Conservation (phyloP, 2,888 invertebrate species). For the Nephrocerus scutellatus region DNA sequence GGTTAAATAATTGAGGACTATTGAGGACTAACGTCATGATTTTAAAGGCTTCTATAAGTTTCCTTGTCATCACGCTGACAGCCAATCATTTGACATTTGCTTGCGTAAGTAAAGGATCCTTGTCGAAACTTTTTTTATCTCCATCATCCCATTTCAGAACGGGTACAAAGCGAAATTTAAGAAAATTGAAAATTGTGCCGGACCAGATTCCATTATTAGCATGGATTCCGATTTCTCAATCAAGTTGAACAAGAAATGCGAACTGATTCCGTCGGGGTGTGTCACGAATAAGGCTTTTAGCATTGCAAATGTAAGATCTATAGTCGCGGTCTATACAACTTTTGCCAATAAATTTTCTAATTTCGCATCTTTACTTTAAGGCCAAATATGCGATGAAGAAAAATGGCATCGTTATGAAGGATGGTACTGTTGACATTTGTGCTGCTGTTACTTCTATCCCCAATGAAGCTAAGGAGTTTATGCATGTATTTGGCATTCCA, state of each 20-base stretch:
- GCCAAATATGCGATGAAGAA: constrained; percentile 44
- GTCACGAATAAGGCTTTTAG: constrained; percentile 43
- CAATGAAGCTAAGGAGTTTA: constrained; percentile 31
- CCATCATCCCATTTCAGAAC: constrained; percentile 36
- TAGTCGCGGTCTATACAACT: constrained; percentile 1
- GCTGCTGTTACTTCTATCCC: constrained; percentile 31
- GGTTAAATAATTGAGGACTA: no score
- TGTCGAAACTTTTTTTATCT: no score
- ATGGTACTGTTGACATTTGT: constrained; percentile 48
- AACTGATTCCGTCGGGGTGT: constrained; percentile 47
- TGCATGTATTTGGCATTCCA: constrained; percentile 45
- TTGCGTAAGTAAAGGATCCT: no score
- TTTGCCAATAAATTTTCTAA: no score
- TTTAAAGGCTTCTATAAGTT: no score
- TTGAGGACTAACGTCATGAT: no score
- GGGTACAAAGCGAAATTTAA: constrained; percentile 41
- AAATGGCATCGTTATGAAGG: constrained; percentile 44
- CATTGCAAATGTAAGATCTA: constrained; percentile 37
- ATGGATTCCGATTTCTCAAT: constrained; percentile 35
- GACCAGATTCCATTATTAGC: constrained; percentile 32
- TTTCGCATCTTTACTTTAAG: no score
- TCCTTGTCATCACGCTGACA: no score
- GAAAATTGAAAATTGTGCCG: constrained; percentile 41
- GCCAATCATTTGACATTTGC: no score
- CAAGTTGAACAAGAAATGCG: constrained; percentile 46